A percentile compares a stretch with the other conserved stretches of the same genome.
These are phyloP conservation scores for Brienomyrus longianalis DNA, from an alignment of 2,113 vertebrate species.

Conservation along the genomic window DNA sequence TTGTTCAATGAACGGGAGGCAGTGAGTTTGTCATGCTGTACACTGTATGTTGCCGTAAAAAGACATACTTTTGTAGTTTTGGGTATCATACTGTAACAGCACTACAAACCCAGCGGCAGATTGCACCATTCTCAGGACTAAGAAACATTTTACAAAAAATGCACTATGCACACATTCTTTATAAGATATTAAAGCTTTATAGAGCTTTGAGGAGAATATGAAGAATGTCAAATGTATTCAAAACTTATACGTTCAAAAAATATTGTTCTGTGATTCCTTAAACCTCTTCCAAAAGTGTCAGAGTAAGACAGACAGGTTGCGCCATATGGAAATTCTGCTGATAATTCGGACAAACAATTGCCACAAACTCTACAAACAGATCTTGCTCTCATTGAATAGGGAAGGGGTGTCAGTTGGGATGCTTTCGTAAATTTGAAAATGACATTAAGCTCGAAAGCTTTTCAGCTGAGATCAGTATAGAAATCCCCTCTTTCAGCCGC, in stretches of 20 bases:
- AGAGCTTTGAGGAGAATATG: not conserved
- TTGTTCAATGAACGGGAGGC: not conserved
- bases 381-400: not conserved
- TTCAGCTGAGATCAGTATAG: constrained; percentile 5
- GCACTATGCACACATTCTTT: not conserved
- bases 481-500: constrained; percentile 5
- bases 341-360: constrained; percentile 11
- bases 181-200: not conserved
- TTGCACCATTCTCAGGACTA: not conserved
- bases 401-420: not conserved
- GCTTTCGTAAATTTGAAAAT: constrained; percentile 12
- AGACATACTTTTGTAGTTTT: not conserved
- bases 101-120: not conserved
- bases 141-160: not conserved
- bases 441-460: constrained; percentile 28
- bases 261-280: not conserved
- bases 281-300: not conserved
- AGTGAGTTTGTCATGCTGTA: not conserved
- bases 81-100: not conserved
- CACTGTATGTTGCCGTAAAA: not conserved
- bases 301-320: not conserved
- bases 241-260: not conserved
- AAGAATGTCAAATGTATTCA: not conserved
- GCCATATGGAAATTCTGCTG: not conserved
- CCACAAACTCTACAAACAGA: not conserved